These are phyloP conservation scores for Muscicapa striata DNA, from an alignment of 2,797 vertebrate species.

Conservation along the genomic window DNA sequence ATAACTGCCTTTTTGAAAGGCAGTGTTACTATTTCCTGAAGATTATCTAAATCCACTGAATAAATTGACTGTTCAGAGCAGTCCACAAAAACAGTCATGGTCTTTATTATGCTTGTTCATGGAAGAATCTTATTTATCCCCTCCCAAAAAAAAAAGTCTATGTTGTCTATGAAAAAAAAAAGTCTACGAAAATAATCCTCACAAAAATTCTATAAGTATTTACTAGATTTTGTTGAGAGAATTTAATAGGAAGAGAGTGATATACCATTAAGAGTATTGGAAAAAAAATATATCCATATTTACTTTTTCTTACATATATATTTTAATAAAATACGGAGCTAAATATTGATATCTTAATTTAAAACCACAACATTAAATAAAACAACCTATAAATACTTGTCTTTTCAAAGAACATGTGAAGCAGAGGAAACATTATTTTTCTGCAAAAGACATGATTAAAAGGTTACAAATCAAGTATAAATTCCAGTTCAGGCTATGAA, in stretches of 20 bases:
- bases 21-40: not conserved
- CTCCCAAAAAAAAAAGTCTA: not conserved
- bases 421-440: not conserved
- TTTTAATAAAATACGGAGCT: not conserved
- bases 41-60: not conserved
- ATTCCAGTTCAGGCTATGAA: not conserved
- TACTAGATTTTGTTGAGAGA: not conserved
- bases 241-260: not conserved
- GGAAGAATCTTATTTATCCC: not conserved
- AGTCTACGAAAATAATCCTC: not conserved
- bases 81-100: not conserved
- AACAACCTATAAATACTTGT: not conserved
- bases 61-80: not conserved
- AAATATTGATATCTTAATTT: not conserved
- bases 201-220: not conserved
- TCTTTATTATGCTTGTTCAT: not conserved
- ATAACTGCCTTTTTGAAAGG: not conserved
- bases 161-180: too few species aligned
- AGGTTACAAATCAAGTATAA: not conserved
- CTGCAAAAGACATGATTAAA: not conserved
- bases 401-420: not conserved
- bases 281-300: not conserved
- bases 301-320: not conserved
- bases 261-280: not conserved
- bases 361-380: not conserved